phyloP scores from a whole-genome alignment of 2,888 invertebrate species.

The Nineta flava region DNA sequence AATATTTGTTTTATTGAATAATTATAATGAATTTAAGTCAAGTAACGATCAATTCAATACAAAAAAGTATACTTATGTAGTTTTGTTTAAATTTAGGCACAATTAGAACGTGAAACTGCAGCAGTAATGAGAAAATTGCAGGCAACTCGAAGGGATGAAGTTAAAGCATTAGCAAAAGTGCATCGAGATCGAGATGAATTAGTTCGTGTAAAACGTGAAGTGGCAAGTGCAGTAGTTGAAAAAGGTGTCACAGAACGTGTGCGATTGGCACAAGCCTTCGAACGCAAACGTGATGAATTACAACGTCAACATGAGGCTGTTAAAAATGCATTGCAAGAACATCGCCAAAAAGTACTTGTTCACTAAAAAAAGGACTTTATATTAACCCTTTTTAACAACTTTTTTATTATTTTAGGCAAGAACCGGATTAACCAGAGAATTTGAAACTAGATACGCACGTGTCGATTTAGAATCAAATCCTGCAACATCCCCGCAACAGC shows the following conservation, averaged over 20 bases:
- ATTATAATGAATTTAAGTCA: too few species aligned
- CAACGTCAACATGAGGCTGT: constrained; percentile 66
- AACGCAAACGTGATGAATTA: constrained; percentile 57
- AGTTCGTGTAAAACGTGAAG: constrained; percentile 72
- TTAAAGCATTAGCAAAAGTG: constrained; percentile 70
- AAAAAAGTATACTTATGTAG: too few species aligned
- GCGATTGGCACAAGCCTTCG: constrained; percentile 58
- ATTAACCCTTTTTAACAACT: not conserved
- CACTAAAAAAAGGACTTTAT: not conserved
- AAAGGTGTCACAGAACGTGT: constrained; percentile 82
- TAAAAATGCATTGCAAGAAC: constrained; percentile 48
- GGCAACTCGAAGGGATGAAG: constrained; percentile 69
- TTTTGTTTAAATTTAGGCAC: constrained; percentile 21
- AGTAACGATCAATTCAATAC: too few species aligned
- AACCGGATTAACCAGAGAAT: constrained; percentile 25
- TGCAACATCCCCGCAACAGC: not conserved
- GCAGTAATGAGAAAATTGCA: constrained; percentile 70
- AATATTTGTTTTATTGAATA: too few species aligned
- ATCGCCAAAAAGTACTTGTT: constrained; percentile 39
- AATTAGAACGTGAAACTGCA: constrained; percentile 53
- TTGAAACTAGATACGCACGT: constrained; percentile 25
- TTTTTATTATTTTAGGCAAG: constrained; percentile 21
- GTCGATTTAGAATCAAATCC: constrained; percentile 21
- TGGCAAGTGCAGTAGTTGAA: constrained; percentile 64
- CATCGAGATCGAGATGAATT: constrained; percentile 86